phyloP scores from a whole-genome alignment of 2,888 invertebrate genomes.

The Microdon myrmicae region DNA sequence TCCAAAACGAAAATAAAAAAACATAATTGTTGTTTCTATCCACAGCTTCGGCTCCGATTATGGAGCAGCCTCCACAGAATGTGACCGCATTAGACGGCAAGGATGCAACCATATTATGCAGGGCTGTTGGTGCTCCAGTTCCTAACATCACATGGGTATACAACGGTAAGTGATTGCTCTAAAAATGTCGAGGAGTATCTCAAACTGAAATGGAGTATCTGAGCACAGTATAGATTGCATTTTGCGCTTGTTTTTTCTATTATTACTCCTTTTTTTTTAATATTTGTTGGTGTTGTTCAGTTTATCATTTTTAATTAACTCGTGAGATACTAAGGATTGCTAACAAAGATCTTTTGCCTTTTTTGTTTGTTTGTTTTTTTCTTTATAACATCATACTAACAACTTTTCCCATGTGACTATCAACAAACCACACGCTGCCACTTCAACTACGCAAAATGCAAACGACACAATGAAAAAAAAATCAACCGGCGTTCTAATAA shows the following conservation, averaged over 20 bases:
- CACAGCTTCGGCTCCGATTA: slow-evolving; percentile 86
- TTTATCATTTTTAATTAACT: slow-evolving; percentile 47
- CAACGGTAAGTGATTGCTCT: slow-evolving; percentile 75
- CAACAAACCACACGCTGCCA: slow-evolving; percentile 23
- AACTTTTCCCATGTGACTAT: slow-evolving; percentile 28
- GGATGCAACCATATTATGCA: slow-evolving; percentile 88
- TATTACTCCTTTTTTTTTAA: slow-evolving; percentile 25
- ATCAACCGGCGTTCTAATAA: slow-evolving; percentile 9
- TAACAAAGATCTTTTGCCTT: slow-evolving; percentile 31
- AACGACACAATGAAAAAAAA: slow-evolving; percentile 27
- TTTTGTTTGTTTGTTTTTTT: slow-evolving; percentile 14
- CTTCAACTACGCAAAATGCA: slow-evolving; percentile 36
- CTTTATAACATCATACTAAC: slow-evolving; percentile 40
- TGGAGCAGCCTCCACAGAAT: slow-evolving; percentile 86
- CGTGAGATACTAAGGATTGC: slow-evolving; percentile 40
- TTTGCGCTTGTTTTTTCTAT: slow-evolving; percentile 7
- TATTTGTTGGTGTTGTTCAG: slow-evolving; percentile 25
- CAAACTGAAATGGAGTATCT: slow-evolving; percentile 26
- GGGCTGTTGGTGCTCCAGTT: slow-evolving; percentile 89
- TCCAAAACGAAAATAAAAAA: slow-evolving; percentile 4
- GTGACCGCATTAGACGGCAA: slow-evolving; percentile 91
- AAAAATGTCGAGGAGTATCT: slow-evolving; percentile 1
- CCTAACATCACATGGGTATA: slow-evolving; percentile 93
- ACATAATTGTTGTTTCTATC: slow-evolving; percentile 63
- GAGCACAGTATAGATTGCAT: slow-evolving; percentile 20